These are phyloP conservation scores for Branchellion lobata DNA, from an alignment of 2,888 invertebrate genomes.

Conservation along the genomic window DNA sequence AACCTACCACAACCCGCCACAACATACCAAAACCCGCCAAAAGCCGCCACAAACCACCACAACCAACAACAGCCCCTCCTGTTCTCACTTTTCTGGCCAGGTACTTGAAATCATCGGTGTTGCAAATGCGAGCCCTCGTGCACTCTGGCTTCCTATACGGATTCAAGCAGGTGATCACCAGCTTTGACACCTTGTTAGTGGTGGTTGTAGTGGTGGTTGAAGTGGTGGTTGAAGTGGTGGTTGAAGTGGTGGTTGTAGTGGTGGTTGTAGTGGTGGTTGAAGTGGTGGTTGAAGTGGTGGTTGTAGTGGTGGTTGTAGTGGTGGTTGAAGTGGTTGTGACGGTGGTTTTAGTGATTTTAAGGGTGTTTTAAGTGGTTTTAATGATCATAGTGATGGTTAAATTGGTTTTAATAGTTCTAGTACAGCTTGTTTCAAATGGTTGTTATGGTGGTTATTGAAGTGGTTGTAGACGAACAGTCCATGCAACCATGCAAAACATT, in stretches of 20 bases:
- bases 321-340: no score
- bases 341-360: no score
- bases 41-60: background rate
- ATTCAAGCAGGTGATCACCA: conserved; percentile 72
- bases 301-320: background rate
- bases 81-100: conserved; percentile 74
- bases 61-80: background rate
- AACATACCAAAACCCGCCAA: no score
- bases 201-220: background rate
- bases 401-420: no score
- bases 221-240: background rate
- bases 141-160: conserved; percentile 84
- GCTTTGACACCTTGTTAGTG: conserved; percentile 58
- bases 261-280: background rate
- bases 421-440: no score
- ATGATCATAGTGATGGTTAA: no score
- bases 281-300: background rate
- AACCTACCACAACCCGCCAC: background rate
- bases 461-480: no score
- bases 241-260: no score
- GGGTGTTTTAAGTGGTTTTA: no score
- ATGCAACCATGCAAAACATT: no score
- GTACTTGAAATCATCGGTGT: conserved; percentile 89
- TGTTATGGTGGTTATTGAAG: no score
- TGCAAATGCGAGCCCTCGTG: conserved; percentile 78